A percentile compares a stretch with the other conserved stretches of the same genome.
phyloP scores from a whole-genome alignment of 2,797 vertebrate species.

The Galaxias olidus region DNA sequence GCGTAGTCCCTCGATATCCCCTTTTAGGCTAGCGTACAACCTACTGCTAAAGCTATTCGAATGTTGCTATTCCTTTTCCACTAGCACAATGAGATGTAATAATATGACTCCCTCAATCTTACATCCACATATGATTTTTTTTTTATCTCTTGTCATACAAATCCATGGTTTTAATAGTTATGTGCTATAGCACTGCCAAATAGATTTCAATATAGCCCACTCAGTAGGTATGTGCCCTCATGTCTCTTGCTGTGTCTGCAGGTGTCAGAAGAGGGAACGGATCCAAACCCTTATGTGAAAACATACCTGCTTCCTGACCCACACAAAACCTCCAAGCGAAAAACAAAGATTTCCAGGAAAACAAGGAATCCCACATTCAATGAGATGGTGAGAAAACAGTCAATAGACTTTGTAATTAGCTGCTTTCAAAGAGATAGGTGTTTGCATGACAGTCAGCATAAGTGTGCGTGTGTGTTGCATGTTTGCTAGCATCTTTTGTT shows the following conservation, averaged over 20 bases:
- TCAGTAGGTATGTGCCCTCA: too few relatives aligned
- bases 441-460: background rate
- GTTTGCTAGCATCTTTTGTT: background rate
- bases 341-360: slow-evolving; percentile 95
- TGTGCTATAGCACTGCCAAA: background rate
- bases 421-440: too few relatives aligned
- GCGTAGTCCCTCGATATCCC: slow-evolving; percentile 39
- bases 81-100: too few relatives aligned
- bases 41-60: background rate
- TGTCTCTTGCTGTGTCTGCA: slow-evolving; percentile 51
- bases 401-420: background rate
- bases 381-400: slow-evolving; percentile 84
- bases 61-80: background rate
- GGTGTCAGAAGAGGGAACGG: slow-evolving; percentile 93
- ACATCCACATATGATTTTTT: too few relatives aligned
- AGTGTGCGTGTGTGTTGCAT: background rate
- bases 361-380: slow-evolving; percentile 98
- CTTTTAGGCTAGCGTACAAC: background rate
- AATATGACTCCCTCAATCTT: too few relatives aligned
- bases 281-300: slow-evolving; percentile 98
- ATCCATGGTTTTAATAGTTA: too few relatives aligned
- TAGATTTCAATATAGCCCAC: background rate
- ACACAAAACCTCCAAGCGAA: slow-evolving; percentile 95
- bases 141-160: too few relatives aligned
- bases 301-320: slow-evolving; percentile 96